Evolutionary conservation across 2,797 vertebrate species (phyloP), one percentile per base, ranked within the genome.

Genomic region (Schizopygopsis malacanthus): DNA sequence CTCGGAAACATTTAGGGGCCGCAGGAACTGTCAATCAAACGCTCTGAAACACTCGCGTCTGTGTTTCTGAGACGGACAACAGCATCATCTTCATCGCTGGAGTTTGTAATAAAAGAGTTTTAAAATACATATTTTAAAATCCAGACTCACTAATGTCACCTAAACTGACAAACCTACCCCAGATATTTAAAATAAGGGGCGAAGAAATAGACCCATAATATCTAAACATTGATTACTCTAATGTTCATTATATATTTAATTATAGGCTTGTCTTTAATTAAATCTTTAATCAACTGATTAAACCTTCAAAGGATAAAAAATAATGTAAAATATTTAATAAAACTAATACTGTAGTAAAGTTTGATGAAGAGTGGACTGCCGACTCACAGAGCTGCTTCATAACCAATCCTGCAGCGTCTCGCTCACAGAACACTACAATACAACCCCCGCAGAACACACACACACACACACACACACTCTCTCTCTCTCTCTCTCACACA

Each of bases 1-100:
- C 94, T 92, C 89, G 90, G 88, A 92, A 83, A 65, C 81, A 83
- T 83, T 83, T 63, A 75, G 81, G 71, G 81, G 81, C 71, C 56
- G 1, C 71, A 47, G 59, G 59, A 79, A 13, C 78, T 83, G 70
- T 83, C 81, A 83, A 75, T 83, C 81, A 83, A 39, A 83, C 54
- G 70, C 16, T 50, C 25, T 83, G 56, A 75, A 50, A 75, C 54
- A 61, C 69, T 7, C 25, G 0, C n/a, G 12, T 20, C 78, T 65
- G 59, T 65, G 59, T 65, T 79, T 11, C 9, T 12, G 33, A 81
- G 47, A 54, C 47, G 1, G 28, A 72, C 39, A 25, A 16, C 25
- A 6, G 6, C 25, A 33, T 13, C 12, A 8, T 52, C 73, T 12
- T 76, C 73, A 25, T 47, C 43, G n/a, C n/a, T 50, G 8, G 71